Evolutionary conservation across 2,888 invertebrate genomes (phyloP).

Genomic region (Arrhopalites spinosus): DNA sequence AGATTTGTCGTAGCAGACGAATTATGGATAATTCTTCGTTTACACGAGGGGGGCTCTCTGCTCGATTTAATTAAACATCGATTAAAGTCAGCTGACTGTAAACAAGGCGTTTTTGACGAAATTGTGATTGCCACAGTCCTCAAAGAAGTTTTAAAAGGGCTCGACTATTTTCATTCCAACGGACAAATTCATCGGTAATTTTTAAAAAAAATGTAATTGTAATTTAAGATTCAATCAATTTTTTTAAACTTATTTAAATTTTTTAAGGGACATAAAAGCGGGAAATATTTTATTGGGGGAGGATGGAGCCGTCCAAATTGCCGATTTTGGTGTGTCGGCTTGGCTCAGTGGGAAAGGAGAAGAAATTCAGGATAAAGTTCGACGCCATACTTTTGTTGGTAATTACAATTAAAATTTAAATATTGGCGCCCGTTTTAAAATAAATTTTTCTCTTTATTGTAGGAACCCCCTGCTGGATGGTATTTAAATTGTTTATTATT

Average conservation of each 20-base stretch:
- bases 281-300: slow-evolving; percentile 96
- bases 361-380: slow-evolving; percentile 80
- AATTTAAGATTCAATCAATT: too few species aligned
- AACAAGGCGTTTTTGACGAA: slow-evolving; percentile 96
- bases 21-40: slow-evolving; percentile 91
- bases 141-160: slow-evolving; percentile 90
- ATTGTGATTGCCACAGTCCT: slow-evolving; percentile 95
- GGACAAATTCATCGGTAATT: slow-evolving; percentile 93
- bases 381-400: slow-evolving; percentile 67
- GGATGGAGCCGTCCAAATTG: slow-evolving; percentile 90
- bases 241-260: neutral
- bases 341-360: slow-evolving; percentile 96
- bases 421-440: too few species aligned
- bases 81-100: slow-evolving; percentile 88
- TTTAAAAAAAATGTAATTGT: too few species aligned
- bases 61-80: slow-evolving; percentile 92
- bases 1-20: slow-evolving; percentile 90
- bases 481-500: neutral
- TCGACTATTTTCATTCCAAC: slow-evolving; percentile 98
- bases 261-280: slow-evolving; percentile 86
- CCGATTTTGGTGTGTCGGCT: slow-evolving; percentile 98
- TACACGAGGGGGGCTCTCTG: slow-evolving; percentile 90
- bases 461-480: slow-evolving; percentile 64
- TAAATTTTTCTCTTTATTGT: too few species aligned
- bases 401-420: slow-evolving; percentile 53